Evolutionary conservation across 1,140 invertebrate species (phyloP).

Genomic region (Elysia chlorotica): DNA sequence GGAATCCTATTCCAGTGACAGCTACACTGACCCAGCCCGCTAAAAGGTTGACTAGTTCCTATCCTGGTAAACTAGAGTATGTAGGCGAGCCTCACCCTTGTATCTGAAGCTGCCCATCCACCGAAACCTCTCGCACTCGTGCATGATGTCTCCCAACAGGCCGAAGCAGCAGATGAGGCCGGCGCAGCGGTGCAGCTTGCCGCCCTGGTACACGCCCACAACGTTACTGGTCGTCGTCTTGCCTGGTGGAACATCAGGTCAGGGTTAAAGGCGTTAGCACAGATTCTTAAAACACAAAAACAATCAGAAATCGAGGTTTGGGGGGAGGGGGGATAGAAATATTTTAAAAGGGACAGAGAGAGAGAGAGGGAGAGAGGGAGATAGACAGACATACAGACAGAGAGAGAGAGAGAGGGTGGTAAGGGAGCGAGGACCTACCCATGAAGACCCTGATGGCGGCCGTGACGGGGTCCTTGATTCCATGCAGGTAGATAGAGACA

Average conservation of each 20-base stretch:
- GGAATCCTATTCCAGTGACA: no score
- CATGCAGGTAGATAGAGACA: slow-evolving; percentile 36
- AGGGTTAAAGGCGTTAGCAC: no score
- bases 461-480: slow-evolving; percentile 33
- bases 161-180: slow-evolving; percentile 41
- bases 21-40: no score
- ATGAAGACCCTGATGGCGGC: slow-evolving; percentile 27
- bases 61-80: no score
- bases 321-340: no score
- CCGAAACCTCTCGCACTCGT: slow-evolving; percentile 37
- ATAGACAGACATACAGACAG: no score
- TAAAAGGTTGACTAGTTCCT: no score
- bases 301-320: no score
- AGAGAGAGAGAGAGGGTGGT: no score
- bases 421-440: slow-evolving; percentile 9
- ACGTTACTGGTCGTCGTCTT: slow-evolving; percentile 26
- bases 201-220: slow-evolving; percentile 35
- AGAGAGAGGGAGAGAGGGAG: no score
- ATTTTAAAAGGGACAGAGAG: no score
- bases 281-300: no score
- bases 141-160: slow-evolving; percentile 41
- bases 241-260: slow-evolving; percentile 8
- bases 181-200: slow-evolving; percentile 27
- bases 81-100: slow-evolving; percentile 34
- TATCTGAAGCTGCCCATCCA: slow-evolving; percentile 42